A percentile compares a stretch with the other conserved stretches of the same genome.
phyloP scores from a whole-genome alignment of 2,888 invertebrate species.

The Selenia dentaria region DNA sequence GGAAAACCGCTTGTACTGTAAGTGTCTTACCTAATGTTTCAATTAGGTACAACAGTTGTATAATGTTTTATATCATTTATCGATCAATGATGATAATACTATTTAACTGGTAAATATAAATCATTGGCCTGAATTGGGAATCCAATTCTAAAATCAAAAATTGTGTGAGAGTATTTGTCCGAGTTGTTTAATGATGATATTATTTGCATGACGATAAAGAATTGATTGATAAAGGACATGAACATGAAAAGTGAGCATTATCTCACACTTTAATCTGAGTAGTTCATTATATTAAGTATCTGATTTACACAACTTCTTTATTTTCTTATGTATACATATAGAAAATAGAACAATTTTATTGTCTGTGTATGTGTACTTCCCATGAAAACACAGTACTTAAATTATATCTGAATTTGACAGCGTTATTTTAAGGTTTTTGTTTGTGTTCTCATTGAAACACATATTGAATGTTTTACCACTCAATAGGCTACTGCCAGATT shows the following conservation, averaged over 20 bases:
- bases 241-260: not conserved
- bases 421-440: not conserved
- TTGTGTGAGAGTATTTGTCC: too few relatives aligned
- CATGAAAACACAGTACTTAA: not conserved
- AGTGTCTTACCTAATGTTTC: constrained; percentile 41
- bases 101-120: too few relatives aligned
- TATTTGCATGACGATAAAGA: too few relatives aligned
- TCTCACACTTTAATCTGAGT: not conserved
- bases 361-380: too few relatives aligned
- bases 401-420: not conserved
- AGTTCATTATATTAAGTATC: not conserved
- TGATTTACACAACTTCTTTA: not conserved
- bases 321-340: not conserved
- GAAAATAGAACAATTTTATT: not conserved
- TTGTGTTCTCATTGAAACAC: too few relatives aligned
- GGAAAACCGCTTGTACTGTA: constrained; percentile 11
- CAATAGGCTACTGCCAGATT: constrained; percentile 1
- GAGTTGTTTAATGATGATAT: too few relatives aligned
- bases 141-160: too few relatives aligned
- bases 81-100: too few relatives aligned
- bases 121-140: too few relatives aligned
- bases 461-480: not conserved
- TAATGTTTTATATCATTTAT: constrained; percentile 14
- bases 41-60: constrained; percentile 32
- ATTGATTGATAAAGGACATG: constrained; percentile 2